Conservation (phyloP, 2,888 invertebrate genomes). For the Phortica okadai region DNA sequence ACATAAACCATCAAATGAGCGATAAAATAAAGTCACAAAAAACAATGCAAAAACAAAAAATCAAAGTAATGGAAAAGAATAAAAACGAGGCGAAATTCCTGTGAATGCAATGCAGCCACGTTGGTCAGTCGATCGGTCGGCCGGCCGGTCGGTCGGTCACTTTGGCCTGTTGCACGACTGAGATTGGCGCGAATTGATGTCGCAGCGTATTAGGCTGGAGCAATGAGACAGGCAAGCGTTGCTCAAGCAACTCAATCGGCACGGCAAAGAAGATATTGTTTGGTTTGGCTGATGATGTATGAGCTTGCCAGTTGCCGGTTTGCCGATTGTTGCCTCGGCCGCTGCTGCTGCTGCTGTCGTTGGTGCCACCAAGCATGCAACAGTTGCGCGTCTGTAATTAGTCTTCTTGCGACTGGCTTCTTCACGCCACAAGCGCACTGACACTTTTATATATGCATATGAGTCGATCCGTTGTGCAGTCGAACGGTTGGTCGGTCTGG, state of each 20-base stretch:
- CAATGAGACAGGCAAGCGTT: background rate
- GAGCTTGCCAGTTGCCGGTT: background rate
- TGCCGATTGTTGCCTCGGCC: background rate
- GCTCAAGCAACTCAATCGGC: conserved; percentile 65
- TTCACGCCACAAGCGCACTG: conserved; percentile 46
- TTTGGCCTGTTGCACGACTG: conserved; percentile 16
- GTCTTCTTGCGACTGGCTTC: conserved; percentile 63
- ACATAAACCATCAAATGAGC: conserved; percentile 23
- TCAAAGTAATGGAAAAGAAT: background rate
- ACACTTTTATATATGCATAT: conserved; percentile 54
- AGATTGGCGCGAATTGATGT: conserved; percentile 54
- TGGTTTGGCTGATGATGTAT: conserved; percentile 45
- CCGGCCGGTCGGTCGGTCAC: background rate
- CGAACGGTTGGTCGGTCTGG: background rate
- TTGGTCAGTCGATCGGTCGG: background rate
- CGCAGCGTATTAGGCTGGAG: conserved; percentile 67
- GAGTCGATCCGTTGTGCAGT: background rate
- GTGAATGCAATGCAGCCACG: conserved; percentile 21
- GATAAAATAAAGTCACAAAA: conserved; percentile 27
- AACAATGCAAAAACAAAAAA: conserved; percentile 1
- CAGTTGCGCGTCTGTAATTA: conserved; percentile 53
- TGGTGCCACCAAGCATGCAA: conserved; percentile 22
- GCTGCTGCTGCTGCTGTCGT: background rate
- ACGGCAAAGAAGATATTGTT: conserved; percentile 27
- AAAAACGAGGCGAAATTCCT: conserved; percentile 10